Base-by-base conservation (phyloP, 2,888 invertebrate species). In the Marronus borbonicus region DNA sequence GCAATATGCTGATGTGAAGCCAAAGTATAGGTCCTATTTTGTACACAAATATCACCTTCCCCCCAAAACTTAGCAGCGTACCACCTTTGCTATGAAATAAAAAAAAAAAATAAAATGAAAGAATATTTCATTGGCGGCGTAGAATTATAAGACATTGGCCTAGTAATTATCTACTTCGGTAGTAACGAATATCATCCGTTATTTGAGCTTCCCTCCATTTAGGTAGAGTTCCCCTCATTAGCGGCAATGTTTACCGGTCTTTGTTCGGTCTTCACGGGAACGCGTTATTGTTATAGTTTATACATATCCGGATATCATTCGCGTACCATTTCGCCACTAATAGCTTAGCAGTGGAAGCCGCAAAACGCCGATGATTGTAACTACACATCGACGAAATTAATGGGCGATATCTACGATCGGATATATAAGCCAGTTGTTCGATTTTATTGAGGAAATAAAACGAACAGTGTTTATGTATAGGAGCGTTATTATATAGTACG, bases 401-500 rank as follows among this genome's bases (percentile, higher is more conserved):
- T 68, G 68, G 44, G 14, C 68, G 68, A 68, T 68, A 68, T 68
- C 68, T 68, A 2, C n/a, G 20, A 49, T 44, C 36, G 68, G 68
- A 24, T 44, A 20, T 55, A 55, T 0, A n/a, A 17, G 68, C 44
- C 44, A 44, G 68, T 68, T 68, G 44, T 68, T 68, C 68, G 44
- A 68, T 68, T 68, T 68, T 68, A 68, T 68, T 68, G 68, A 68
- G 68, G 68, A 68, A 39, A 39, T 24, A 49, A 49, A 68, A 68
- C 49, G 24, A 68, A 68, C 68, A 24, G 49, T 55, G 55, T 55
- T 8, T 44, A 44, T 44, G 44, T 44, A 44, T 44, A 44, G 10
- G 12, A 12, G 8, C 44, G 44, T 44, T 8, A 39, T 39, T 39
- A 44, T 44, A 44, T 44, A 39, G 65, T 65, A 65, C 36, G 65